phyloP scores from a whole-genome alignment of 2,113 vertebrate genomes.

The Lethenteron reissneri region DNA sequence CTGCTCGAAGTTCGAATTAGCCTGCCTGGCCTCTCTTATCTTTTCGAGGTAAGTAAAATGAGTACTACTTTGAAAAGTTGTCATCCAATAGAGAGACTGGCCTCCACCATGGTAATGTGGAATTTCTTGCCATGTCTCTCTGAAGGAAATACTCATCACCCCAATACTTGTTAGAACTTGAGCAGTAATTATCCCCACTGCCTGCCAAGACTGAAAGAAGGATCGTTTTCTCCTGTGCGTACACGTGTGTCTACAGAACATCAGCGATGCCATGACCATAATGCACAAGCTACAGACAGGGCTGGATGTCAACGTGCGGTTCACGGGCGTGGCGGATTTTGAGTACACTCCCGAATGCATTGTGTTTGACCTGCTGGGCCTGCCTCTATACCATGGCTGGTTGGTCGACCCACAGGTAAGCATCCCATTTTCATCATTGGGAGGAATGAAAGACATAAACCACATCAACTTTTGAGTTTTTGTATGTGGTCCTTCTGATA shows the following conservation, averaged over 20 bases:
- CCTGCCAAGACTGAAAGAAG: too few species aligned
- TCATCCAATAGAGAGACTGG: too few species aligned
- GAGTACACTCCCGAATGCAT: constrained; percentile 98
- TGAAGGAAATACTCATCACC: too few species aligned
- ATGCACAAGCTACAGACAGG: constrained; percentile 90
- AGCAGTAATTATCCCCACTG: too few species aligned
- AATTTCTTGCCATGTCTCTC: too few species aligned
- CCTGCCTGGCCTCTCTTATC: too few species aligned
- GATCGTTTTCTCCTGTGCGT: background rate
- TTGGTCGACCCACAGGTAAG: constrained; percentile 85
- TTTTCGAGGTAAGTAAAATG: too few species aligned
- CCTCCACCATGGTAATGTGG: too few species aligned
- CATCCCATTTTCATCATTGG: background rate
- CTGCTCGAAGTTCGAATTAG: too few species aligned
- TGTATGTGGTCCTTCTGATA: background rate
- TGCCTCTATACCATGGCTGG: constrained; percentile 94
- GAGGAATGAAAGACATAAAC: background rate
- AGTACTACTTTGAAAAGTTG: too few species aligned
- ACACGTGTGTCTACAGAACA: constrained; percentile 39
- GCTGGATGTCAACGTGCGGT: constrained; percentile 90
- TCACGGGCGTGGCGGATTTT: constrained; percentile 80
- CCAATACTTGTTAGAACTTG: too few species aligned
- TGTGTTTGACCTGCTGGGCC: constrained; percentile 92
- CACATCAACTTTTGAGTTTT: background rate
- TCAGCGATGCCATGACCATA: constrained; percentile 95